Evolutionary conservation across 2,113 vertebrate genomes (phyloP), one percentile per base, ranked within the genome.

Genomic region (Noturus placidus): DNA sequence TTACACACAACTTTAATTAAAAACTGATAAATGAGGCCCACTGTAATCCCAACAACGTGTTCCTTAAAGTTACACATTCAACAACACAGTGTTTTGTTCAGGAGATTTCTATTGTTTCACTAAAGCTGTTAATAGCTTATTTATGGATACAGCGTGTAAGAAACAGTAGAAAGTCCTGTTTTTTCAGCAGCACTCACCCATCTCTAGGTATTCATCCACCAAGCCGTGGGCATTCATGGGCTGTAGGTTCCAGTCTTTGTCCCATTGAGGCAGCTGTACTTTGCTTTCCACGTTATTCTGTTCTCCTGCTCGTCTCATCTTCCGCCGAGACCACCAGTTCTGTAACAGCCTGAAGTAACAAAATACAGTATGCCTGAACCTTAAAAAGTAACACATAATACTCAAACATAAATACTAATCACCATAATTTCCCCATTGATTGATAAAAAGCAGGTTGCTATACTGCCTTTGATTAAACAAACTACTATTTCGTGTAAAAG

Each of bases 211-310:
- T 89, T 99, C 98, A 0, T 99, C 98, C 94, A 99, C 97, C 61
- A 99, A 93, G 13, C 98, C 98, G 1, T 99, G 98, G 22, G 97
- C 95, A 46, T 99, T 99, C 98, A 99, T 99, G 3, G 98, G 98
- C 88, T 99, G 98, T 85, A 99, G 94, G 92, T 99, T 99, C 98
- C 98, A 99, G 89, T 99, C 98, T 92, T 97, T 97, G 92, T 99
- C 98, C 98, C 98, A 99, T 91, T 99, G 98, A 65, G 97, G 97
- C 59, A 99, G 96, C 86, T 97, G 96, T 33, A 94, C 90, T 94
- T 97, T 97, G 87, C 92, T 94, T 79, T 95, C 96, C 87, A 97
- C 93, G 4, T 94, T 93, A 35, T 95, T 96, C 13, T 96, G 97
- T 3, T 94, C 95, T 90, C 96, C 96, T 27, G 95, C 95, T 90